phyloP scores from a whole-genome alignment of 1,140 invertebrate species.

The Ganaspis sp. region DNA sequence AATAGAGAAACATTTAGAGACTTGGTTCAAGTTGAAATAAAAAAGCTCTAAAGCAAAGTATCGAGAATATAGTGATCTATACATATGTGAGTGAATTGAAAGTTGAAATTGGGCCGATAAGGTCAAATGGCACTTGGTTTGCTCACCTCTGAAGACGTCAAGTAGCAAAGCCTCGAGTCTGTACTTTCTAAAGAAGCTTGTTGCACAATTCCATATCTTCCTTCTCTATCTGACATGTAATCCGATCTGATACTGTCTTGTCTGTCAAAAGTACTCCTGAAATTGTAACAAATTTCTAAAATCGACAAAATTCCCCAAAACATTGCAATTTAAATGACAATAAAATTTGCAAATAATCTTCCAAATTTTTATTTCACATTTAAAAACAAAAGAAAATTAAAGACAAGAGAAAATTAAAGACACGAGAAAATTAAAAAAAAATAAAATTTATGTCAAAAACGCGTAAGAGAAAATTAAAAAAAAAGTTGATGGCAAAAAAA shows the following conservation, averaged over 20 bases:
- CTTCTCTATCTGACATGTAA: slow-evolving; percentile 92
- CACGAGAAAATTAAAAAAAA: too few relatives aligned
- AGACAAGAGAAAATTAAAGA: too few relatives aligned
- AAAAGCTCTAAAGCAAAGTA: slow-evolving; percentile 47
- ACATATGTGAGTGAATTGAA: slow-evolving; percentile 43
- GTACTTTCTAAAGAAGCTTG: slow-evolving; percentile 95
- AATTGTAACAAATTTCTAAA: too few relatives aligned
- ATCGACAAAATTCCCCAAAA: not conserved
- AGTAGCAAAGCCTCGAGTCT: slow-evolving; percentile 93
- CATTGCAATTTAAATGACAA: too few relatives aligned
- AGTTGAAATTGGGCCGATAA: slow-evolving; percentile 62
- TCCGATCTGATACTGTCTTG: slow-evolving; percentile 92
- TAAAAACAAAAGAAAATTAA: too few relatives aligned
- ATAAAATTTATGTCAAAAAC: too few relatives aligned
- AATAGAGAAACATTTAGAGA: too few relatives aligned
- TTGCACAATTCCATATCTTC: slow-evolving; percentile 90
- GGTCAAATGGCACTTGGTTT: slow-evolving; percentile 64
- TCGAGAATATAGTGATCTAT: slow-evolving; percentile 45
- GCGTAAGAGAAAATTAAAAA: too few relatives aligned
- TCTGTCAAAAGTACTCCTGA: slow-evolving; percentile 89
- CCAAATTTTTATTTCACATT: too few relatives aligned
- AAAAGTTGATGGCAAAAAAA: too few relatives aligned
- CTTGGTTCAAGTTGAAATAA: not conserved
- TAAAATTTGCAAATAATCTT: too few relatives aligned
- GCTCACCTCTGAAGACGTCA: slow-evolving; percentile 96